These are phyloP conservation scores for Axea sp. DNA, from an alignment of 2,888 invertebrate genomes.

Conservation along the genomic window DNA sequence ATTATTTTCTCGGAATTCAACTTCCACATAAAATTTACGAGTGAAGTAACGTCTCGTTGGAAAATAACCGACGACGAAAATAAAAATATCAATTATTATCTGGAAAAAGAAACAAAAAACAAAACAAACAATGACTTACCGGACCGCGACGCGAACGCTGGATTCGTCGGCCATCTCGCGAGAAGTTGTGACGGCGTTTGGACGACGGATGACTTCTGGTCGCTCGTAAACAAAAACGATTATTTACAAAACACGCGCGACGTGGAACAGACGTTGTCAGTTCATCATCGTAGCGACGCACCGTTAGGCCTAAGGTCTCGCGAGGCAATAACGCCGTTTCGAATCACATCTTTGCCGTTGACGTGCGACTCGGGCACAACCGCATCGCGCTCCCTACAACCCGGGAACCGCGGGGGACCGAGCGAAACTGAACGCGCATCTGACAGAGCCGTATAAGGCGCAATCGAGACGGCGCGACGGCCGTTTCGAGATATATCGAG, in stretches of 20 bases:
- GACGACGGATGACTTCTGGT: conserved; percentile 3
- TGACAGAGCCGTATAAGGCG: conserved; percentile 53
- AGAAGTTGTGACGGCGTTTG: conserved; percentile 39
- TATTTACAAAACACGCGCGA: conserved; percentile 11
- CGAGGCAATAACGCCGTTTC: conserved; percentile 16
- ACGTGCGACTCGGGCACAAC: conserved; percentile 4
- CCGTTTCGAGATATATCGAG: conserved; percentile 44
- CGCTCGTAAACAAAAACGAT: conserved; percentile 6
- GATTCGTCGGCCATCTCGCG: conserved; percentile 77
- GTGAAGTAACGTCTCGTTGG: too few species aligned
- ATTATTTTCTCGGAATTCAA: too few species aligned
- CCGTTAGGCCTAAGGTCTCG: conserved; percentile 47
- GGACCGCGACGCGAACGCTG: conserved; percentile 78
- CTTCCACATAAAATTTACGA: too few species aligned
- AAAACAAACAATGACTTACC: too few species aligned
- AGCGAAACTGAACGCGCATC: conserved; percentile 32
- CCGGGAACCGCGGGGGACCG: conserved; percentile 33
- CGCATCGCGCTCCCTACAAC: conserved; percentile 10
- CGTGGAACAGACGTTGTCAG: neutral
- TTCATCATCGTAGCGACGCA: neutral
- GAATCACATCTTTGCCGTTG: conserved; percentile 25
- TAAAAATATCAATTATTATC: too few species aligned
- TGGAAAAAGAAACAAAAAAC: too few species aligned
- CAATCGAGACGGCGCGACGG: conserved; percentile 29
- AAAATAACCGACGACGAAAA: too few species aligned